Evolutionary conservation across 2,888 invertebrate genomes (phyloP).

Genomic region (Meliscaeva auricollis): DNA sequence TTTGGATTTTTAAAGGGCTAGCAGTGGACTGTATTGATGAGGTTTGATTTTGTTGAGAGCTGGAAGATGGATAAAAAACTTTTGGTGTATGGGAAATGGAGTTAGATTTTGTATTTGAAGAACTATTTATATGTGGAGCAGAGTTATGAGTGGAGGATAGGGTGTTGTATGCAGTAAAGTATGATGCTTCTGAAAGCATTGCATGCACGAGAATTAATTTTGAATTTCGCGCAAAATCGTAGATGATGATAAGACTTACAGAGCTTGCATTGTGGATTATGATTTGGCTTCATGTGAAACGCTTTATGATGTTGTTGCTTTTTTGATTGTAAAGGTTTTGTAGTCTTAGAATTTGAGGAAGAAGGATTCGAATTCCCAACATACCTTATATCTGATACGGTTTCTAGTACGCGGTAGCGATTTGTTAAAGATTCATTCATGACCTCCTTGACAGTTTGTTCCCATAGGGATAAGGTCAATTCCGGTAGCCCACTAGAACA

Average conservation of each 20-base stretch:
- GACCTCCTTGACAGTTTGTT: conserved; percentile 3
- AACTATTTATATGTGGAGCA: neutral
- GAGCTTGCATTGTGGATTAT: conserved; percentile 13
- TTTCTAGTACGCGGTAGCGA: too few relatives aligned
- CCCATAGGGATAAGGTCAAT: conserved; percentile 16
- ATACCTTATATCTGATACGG: too few relatives aligned
- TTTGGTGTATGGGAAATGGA: neutral
- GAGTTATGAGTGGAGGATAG: neutral
- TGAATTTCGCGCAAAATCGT: conserved; percentile 13
- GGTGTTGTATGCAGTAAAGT: neutral
- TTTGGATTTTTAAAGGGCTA: neutral
- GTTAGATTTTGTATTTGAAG: neutral
- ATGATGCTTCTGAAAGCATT: conserved; percentile 21
- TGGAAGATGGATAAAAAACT: neutral
- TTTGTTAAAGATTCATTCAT: too few relatives aligned
- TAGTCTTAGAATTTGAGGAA: neutral
- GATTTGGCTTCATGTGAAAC: neutral
- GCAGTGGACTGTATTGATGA: conserved; percentile 1
- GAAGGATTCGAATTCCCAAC: too few relatives aligned
- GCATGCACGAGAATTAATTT: neutral
- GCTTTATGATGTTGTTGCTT: conserved; percentile 9
- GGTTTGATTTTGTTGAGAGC: neutral
- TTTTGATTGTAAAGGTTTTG: neutral
- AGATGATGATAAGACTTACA: conserved; percentile 8
- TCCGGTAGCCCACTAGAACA: conserved; percentile 11